A percentile compares a stretch with the other conserved stretches of the same genome.
Evolutionary conservation across 2,888 invertebrate genomes (phyloP).

Genomic region (Byasa hedistus): DNA sequence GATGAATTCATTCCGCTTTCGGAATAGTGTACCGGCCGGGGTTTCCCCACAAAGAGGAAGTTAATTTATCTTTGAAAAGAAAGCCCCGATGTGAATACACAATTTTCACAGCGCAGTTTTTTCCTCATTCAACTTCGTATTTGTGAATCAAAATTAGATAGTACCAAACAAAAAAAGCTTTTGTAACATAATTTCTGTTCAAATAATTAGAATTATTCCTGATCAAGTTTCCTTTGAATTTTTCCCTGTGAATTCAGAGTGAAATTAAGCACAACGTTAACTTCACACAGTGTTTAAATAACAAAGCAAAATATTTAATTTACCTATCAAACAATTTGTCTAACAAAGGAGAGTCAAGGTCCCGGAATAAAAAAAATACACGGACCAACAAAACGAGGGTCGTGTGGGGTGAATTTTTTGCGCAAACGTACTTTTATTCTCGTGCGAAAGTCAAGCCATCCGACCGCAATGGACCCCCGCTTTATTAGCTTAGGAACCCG

Average conservation of each 20-base stretch:
- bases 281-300: not conserved
- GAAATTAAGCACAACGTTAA: not conserved
- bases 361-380: constrained; percentile 6
- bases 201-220: not conserved
- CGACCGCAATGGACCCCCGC: constrained; percentile 26
- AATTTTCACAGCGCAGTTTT: constrained; percentile 7
- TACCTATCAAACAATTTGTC: constrained; percentile 4
- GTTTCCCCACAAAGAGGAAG: not conserved
- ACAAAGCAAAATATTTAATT: constrained; percentile 12
- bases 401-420: constrained; percentile 13
- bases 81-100: constrained; percentile 9
- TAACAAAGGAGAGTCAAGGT: constrained; percentile 3
- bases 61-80: constrained; percentile 8
- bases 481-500: constrained; percentile 28
- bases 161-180: too few species aligned
- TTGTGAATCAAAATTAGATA: not conserved
- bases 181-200: too few species aligned
- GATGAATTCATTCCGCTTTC: not conserved
- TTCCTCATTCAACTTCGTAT: not conserved
- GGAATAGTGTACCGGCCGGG: not conserved
- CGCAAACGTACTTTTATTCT: constrained; percentile 20
- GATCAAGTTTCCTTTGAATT: not conserved
- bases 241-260: too few species aligned
- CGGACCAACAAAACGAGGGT: constrained; percentile 12
- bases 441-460: constrained; percentile 21